Evolutionary conservation across 23 tunicate genomes (phyloP).

Genomic region (Aplidium turbinatum): DNA sequence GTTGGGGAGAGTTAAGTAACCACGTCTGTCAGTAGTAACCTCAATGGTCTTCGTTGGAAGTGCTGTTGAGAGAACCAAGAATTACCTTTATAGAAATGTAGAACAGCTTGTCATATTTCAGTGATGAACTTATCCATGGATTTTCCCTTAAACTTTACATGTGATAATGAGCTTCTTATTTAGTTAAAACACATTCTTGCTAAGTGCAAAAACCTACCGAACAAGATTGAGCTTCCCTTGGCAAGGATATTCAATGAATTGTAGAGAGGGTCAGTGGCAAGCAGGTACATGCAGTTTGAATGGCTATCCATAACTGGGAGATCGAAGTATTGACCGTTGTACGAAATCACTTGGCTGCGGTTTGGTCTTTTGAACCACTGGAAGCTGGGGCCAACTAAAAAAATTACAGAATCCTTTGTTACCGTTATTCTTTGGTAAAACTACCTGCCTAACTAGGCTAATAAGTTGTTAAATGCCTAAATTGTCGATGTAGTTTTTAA

Average conservation of each 20-base stretch:
- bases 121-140: not conserved
- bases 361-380: too few relatives aligned
- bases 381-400: too few relatives aligned
- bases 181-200: too few relatives aligned
- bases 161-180: too few relatives aligned
- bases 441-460: too few relatives aligned
- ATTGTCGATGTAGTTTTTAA: too few relatives aligned
- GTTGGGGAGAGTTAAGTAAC: not conserved
- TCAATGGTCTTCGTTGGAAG: slow-evolving; percentile 14
- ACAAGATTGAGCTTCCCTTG: slow-evolving; percentile 20
- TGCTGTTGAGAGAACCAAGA: not conserved
- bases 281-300: slow-evolving; percentile 14
- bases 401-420: too few relatives aligned
- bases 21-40: slow-evolving; percentile 14
- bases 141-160: not conserved
- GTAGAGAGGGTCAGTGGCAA: slow-evolving; percentile 12
- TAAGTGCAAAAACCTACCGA: slow-evolving; percentile 10
- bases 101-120: not conserved
- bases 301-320: not conserved
- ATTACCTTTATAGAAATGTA: not conserved
- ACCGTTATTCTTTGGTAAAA: too few relatives aligned
- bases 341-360: slow-evolving; percentile 2
- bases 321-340: slow-evolving; percentile 1
- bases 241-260: slow-evolving; percentile 22
- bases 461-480: too few relatives aligned